phyloP scores from a whole-genome alignment of 2,113 vertebrate genomes.

The Oxygymnocypris stewartii region DNA sequence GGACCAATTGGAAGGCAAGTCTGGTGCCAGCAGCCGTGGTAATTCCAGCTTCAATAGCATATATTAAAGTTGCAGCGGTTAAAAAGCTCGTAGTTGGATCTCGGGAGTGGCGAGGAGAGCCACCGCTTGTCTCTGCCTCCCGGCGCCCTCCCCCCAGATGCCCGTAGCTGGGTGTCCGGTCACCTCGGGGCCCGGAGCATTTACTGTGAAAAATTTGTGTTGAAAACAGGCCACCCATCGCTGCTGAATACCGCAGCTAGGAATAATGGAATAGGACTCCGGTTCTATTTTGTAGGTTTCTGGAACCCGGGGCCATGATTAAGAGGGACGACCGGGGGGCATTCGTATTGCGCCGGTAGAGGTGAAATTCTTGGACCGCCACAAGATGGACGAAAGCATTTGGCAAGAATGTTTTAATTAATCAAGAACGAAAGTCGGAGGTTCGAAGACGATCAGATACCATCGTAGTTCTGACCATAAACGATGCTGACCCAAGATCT shows the following conservation, averaged over 20 bases:
- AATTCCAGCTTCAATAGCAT: constrained; percentile 42
- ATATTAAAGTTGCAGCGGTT: constrained; percentile 20
- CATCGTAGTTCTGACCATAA: constrained; percentile 36
- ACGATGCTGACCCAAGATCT: constrained; percentile 49
- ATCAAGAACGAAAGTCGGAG: constrained; percentile 52
- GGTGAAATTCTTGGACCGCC: constrained; percentile 58
- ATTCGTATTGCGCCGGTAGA: constrained; percentile 61
- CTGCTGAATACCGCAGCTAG: constrained; percentile 53
- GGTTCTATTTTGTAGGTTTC: constrained; percentile 55
- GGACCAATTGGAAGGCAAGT: constrained; percentile 45
- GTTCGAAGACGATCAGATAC: background rate
- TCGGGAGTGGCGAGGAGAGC: constrained; percentile 13
- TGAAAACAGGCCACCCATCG: constrained; percentile 54
- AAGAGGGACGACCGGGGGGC: constrained; percentile 11
- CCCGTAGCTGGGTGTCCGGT: constrained; percentile 25
- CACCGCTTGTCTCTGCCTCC: constrained; percentile 39
- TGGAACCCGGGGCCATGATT: constrained; percentile 35
- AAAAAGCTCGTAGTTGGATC: constrained; percentile 60
- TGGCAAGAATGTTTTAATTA: constrained; percentile 58
- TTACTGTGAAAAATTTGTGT: constrained; percentile 63
- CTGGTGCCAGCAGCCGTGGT: constrained; percentile 51
- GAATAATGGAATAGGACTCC: constrained; percentile 61
- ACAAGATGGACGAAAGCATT: constrained; percentile 60
- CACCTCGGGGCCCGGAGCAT: constrained; percentile 26
- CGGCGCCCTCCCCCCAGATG: constrained; percentile 11